Conservation (phyloP, 2,113 vertebrate species). For the Vidua macroura region DNA sequence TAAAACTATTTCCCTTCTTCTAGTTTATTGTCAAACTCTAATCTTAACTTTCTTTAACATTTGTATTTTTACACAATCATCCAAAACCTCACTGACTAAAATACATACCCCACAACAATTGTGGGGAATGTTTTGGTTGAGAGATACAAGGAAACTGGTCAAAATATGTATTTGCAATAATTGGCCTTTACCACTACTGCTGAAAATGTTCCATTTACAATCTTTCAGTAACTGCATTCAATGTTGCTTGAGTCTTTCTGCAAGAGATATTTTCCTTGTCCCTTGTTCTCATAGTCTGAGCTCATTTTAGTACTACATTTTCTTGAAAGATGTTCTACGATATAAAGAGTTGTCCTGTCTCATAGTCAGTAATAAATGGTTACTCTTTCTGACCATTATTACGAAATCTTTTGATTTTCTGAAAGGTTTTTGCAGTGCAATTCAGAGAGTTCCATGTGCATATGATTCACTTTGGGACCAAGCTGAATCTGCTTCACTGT, state of each 20-base stretch:
- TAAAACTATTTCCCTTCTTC: slow-evolving; percentile 57
- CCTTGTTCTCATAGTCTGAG: slow-evolving; percentile 52
- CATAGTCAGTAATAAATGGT: not conserved
- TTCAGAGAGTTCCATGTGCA: not conserved
- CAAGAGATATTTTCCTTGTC: not conserved
- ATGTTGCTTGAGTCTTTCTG: not conserved
- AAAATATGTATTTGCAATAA: slow-evolving; percentile 57
- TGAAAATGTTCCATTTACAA: slow-evolving; percentile 34
- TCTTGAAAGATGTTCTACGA: not conserved
- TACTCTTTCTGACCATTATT: not conserved
- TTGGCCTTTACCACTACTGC: slow-evolving; percentile 49
- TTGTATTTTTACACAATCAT: slow-evolving; percentile 70
- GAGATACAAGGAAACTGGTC: slow-evolving; percentile 65
- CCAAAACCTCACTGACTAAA: slow-evolving; percentile 68
- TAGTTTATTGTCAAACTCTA: slow-evolving; percentile 69
- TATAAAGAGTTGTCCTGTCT: not conserved
- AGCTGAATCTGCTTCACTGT: not conserved
- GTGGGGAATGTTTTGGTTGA: slow-evolving; percentile 66
- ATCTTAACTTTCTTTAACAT: slow-evolving; percentile 65
- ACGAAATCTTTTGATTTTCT: not conserved
- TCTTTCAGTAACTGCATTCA: slow-evolving; percentile 23
- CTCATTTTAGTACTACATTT: not conserved
- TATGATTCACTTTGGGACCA: not conserved
- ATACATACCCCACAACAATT: slow-evolving; percentile 65
- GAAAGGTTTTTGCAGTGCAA: not conserved